A percentile compares a stretch with the other conserved stretches of the same genome.
These are phyloP conservation scores for Brachionus asplanchnoidis DNA, from an alignment of 1,140 invertebrate species.

Conservation along the genomic window DNA sequence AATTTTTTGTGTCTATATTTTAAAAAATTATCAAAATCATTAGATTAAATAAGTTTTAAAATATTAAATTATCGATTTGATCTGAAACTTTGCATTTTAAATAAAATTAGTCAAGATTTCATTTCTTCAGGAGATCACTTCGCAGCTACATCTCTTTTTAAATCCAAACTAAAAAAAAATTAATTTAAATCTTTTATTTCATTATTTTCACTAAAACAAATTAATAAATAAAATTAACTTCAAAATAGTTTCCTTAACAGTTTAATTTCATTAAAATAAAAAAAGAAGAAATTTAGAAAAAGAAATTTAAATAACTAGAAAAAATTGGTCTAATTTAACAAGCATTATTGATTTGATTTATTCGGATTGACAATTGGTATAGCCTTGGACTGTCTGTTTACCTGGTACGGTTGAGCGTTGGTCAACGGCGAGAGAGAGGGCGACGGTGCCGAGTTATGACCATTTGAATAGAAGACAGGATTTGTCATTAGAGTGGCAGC, in stretches of 20 bases:
- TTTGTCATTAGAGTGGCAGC: neutral
- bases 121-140: too few relatives aligned
- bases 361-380: constrained; percentile 4
- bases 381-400: neutral
- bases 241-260: neutral
- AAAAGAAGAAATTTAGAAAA: neutral
- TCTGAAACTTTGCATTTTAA: too few relatives aligned
- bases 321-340: neutral
- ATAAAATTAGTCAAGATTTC: too few relatives aligned
- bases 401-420: neutral
- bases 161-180: neutral
- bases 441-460: neutral
- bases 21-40: too few relatives aligned
- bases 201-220: neutral
- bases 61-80: too few relatives aligned
- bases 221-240: neutral
- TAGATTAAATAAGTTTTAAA: too few relatives aligned
- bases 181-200: neutral
- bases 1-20: too few relatives aligned
- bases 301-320: neutral
- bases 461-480: constrained; percentile 13
- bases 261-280: neutral
- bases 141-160: neutral
- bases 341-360: neutral
- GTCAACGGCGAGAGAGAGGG: neutral